phyloP scores from a whole-genome alignment of 2,797 vertebrate species.

The Neomorphus geoffroyi region DNA sequence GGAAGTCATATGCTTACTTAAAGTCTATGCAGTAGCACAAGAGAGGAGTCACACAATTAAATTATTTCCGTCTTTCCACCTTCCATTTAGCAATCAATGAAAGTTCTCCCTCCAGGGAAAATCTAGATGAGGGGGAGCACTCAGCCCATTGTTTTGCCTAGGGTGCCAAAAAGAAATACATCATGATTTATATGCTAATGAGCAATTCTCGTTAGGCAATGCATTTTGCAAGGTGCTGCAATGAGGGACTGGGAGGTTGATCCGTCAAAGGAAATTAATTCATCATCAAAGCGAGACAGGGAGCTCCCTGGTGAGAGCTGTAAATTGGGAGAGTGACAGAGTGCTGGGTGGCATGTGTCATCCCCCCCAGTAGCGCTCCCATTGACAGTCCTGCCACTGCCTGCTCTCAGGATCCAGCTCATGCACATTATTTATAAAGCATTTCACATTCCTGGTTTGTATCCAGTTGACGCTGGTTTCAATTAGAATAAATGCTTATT shows the following conservation, averaged over 20 bases:
- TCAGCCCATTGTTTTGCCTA: slow-evolving; percentile 27
- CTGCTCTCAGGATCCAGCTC: slow-evolving; percentile 12
- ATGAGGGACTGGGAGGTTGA: background rate
- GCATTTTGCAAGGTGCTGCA: slow-evolving; percentile 45
- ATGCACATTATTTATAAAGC: slow-evolving; percentile 33
- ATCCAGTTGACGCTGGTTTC: slow-evolving; percentile 52
- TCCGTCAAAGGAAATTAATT: slow-evolving; percentile 54
- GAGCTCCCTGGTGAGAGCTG: slow-evolving; percentile 43
- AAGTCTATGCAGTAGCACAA: background rate
- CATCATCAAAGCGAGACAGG: slow-evolving; percentile 54
- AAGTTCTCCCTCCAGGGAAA: slow-evolving; percentile 41
- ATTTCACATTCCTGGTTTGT: slow-evolving; percentile 37
- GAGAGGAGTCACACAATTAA: slow-evolving; percentile 15
- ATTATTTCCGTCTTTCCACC: background rate
- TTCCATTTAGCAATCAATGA: slow-evolving; percentile 63
- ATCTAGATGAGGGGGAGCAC: background rate
- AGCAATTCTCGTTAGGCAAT: slow-evolving; percentile 19
- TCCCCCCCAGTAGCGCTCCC: background rate
- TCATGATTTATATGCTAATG: slow-evolving; percentile 62
- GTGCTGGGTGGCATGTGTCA: slow-evolving; percentile 29
- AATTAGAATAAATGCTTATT: slow-evolving; percentile 66
- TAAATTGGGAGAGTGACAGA: slow-evolving; percentile 59
- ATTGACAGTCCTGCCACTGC: slow-evolving; percentile 12
- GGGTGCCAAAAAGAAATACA: slow-evolving; percentile 45
- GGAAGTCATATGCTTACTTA: background rate